A percentile compares a stretch with the other conserved stretches of the same genome.
Evolutionary conservation across 37 sponge, comb jelly and placozoan genomes (phyloP).

Genomic region (Amphimedon queenslandica): DNA sequence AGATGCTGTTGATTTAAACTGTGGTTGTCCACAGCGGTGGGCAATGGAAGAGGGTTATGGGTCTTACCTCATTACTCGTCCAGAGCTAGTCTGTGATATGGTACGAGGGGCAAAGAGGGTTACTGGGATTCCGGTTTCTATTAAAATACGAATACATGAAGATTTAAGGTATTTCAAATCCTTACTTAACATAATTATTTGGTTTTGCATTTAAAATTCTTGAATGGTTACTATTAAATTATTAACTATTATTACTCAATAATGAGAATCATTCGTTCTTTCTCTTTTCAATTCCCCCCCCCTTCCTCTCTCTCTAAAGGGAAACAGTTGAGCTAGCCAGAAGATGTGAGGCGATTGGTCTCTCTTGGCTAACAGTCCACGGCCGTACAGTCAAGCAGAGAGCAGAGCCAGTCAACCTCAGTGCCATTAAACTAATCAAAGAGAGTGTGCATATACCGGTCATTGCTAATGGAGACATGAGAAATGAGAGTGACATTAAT

Average conservation of each 20-base stretch:
- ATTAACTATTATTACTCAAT: no score
- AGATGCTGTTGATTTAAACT: conserved; percentile 93
- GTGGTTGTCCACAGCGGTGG: conserved; percentile 97
- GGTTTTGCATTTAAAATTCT: no score
- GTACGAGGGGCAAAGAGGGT: conserved; percentile 46
- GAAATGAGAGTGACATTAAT: conserved; percentile 28
- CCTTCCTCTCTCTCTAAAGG: conserved; percentile 35
- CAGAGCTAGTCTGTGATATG: conserved; percentile 79
- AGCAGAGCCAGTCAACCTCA: conserved; percentile 66
- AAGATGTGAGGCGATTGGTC: conserved; percentile 73
- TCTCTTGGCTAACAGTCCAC: conserved; percentile 87
- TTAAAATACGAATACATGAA: conserved; percentile 79
- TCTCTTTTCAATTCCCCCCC: no score
- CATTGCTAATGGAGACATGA: conserved; percentile 90
- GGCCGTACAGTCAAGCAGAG: conserved; percentile 83
- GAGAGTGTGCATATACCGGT: conserved; percentile 81
- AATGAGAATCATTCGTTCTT: no score
- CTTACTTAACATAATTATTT: no score
- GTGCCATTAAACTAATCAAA: conserved; percentile 82
- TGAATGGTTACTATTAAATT: no score
- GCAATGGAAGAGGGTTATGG: conserved; percentile 88
- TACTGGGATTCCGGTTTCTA: conserved; percentile 66
- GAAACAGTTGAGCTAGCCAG: conserved; percentile 74
- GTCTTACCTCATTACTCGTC: conserved; percentile 55
- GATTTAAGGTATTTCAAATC: conserved; percentile 64